phyloP scores from a whole-genome alignment of 1,140 invertebrate genomes.

The Mamestra configurata region DNA sequence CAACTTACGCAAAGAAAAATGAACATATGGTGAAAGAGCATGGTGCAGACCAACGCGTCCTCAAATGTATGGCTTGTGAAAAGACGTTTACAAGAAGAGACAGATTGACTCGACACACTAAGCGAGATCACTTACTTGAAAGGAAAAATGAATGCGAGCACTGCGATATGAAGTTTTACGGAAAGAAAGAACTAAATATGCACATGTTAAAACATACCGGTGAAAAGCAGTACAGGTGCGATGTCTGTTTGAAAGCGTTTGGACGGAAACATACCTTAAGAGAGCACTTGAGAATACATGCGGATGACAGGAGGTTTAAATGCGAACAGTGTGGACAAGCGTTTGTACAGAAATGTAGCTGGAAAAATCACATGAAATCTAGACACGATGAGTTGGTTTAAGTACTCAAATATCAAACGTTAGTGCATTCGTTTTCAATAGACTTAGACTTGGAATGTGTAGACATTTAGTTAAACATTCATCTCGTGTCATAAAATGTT shows the following conservation, averaged over 20 bases:
- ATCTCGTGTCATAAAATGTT: too few species aligned
- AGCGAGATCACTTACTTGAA: slow-evolving; percentile 62
- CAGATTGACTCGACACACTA: slow-evolving; percentile 76
- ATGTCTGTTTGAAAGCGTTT: slow-evolving; percentile 89
- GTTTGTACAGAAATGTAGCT: slow-evolving; percentile 79
- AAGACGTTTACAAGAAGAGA: slow-evolving; percentile 14
- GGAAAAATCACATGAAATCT: slow-evolving; percentile 71
- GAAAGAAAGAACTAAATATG: slow-evolving; percentile 63
- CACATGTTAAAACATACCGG: slow-evolving; percentile 91
- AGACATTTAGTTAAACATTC: too few species aligned
- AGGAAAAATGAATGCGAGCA: slow-evolving; percentile 72
- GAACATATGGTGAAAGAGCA: slow-evolving; percentile 63
- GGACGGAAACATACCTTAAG: slow-evolving; percentile 91
- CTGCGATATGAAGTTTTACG: slow-evolving; percentile 71
- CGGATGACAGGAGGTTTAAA: slow-evolving; percentile 83
- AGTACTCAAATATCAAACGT: neutral
- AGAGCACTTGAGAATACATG: slow-evolving; percentile 90
- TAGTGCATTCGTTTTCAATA: too few species aligned
- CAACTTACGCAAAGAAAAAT: slow-evolving; percentile 55
- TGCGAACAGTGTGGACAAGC: slow-evolving; percentile 84
- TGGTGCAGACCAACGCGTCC: slow-evolving; percentile 43
- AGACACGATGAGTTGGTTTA: slow-evolving; percentile 31
- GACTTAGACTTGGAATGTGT: too few species aligned
- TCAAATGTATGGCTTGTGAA: slow-evolving; percentile 51
- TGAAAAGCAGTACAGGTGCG: slow-evolving; percentile 87